Evolutionary conservation across 2,888 invertebrate genomes (phyloP).

Genomic region (Drosophila meridionalis): DNA sequence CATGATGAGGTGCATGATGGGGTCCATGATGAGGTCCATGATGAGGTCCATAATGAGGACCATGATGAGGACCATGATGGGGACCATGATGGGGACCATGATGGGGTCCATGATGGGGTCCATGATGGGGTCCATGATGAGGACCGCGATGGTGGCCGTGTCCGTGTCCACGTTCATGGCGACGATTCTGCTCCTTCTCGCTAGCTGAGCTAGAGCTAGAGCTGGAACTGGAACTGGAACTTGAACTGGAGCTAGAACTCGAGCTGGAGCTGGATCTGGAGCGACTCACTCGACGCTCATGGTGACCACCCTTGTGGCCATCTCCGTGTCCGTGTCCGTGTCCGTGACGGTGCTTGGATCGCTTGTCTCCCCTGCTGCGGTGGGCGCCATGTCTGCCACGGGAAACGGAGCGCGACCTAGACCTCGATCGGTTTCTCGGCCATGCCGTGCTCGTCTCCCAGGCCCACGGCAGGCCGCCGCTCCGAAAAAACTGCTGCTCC

Average conservation of each 20-base stretch:
- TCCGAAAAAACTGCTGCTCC: conserved; percentile 67
- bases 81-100: conserved; percentile 5
- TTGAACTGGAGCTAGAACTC: conserved; percentile 40
- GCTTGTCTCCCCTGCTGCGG: conserved; percentile 17
- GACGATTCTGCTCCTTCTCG: neutral
- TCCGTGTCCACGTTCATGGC: neutral
- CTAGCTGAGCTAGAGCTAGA: conserved; percentile 44
- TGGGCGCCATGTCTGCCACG: conserved; percentile 26
- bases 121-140: conserved; percentile 1
- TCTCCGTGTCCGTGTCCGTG: conserved; percentile 56
- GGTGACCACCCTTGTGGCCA: conserved; percentile 53
- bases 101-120: conserved; percentile 12
- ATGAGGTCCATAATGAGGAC: conserved; percentile 3
- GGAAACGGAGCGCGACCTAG: conserved; percentile 41
- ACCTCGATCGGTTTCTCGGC: conserved; percentile 31
- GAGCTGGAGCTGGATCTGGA: conserved; percentile 37
- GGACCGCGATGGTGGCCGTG: conserved; percentile 9
- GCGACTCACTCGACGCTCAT: conserved; percentile 59
- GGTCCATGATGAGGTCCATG: conserved; percentile 10
- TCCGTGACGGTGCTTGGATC: conserved; percentile 28
- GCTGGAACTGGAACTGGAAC: conserved; percentile 35
- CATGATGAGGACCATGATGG: conserved; percentile 17
- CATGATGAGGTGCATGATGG: no score
- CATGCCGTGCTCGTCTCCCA: conserved; percentile 39
- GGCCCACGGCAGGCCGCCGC: conserved; percentile 65